Conservation (phyloP, 1,140 invertebrate genomes). For the Lepidurus apus region DNA sequence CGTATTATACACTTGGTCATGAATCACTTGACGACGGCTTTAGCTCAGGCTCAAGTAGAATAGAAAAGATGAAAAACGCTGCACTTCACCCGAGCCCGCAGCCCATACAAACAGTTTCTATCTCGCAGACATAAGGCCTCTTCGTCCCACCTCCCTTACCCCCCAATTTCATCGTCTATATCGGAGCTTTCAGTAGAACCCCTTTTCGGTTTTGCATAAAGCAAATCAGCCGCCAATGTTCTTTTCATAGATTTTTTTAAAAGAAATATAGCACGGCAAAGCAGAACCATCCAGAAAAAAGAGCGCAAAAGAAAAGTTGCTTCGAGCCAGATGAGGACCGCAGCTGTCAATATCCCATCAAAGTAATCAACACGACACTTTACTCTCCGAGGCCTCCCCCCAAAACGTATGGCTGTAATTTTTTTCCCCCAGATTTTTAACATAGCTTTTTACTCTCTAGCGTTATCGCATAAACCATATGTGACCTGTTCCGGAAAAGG, state of each 20-base stretch:
- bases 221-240: too few species aligned
- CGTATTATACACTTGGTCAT: slow-evolving; percentile 15
- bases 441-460: not conserved
- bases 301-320: not conserved
- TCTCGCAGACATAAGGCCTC: not conserved
- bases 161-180: not conserved
- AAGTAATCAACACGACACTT: not conserved
- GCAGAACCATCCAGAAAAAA: too few species aligned
- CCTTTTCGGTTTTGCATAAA: not conserved
- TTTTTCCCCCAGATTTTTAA: not conserved
- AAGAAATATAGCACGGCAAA: too few species aligned
- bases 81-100: not conserved
- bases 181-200: not conserved
- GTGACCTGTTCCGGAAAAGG: not conserved
- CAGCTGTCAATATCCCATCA: slow-evolving; percentile 18
- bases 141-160: not conserved
- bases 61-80: slow-evolving; percentile 7
- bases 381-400: not conserved
- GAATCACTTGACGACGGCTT: slow-evolving; percentile 4
- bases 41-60: not conserved
- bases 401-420: not conserved
- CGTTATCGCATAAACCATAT: slow-evolving; percentile 2
- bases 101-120: slow-evolving; percentile 4
- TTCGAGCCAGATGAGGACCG: not conserved
- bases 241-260: too few species aligned